Conservation (phyloP, 2,888 invertebrate species). For the Ceramica pisi region DNA sequence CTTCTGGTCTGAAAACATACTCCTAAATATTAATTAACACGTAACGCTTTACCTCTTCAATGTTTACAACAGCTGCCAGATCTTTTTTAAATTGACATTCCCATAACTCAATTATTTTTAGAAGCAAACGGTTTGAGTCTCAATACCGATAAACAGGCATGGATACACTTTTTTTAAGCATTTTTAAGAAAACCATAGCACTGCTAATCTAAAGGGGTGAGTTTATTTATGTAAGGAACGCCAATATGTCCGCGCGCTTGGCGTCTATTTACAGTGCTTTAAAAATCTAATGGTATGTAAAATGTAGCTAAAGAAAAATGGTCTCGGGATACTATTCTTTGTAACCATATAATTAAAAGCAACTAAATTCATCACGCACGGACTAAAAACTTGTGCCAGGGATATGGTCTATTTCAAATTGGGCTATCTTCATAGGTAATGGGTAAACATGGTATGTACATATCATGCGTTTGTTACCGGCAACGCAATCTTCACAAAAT, state of each 20-base stretch:
- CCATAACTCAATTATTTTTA: slow-evolving; percentile 10
- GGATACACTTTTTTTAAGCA: slow-evolving; percentile 38
- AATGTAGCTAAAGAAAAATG: slow-evolving; percentile 39
- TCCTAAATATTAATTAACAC: slow-evolving; percentile 5
- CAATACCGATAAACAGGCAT: slow-evolving; percentile 27
- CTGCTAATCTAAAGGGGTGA: slow-evolving; percentile 47
- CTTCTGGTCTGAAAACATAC: slow-evolving; percentile 95
- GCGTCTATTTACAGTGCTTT: slow-evolving; percentile 34
- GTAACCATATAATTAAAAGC: slow-evolving; percentile 35
- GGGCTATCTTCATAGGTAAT: slow-evolving; percentile 41
- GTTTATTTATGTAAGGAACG: slow-evolving; percentile 9
- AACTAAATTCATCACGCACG: slow-evolving; percentile 53
- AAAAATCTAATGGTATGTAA: slow-evolving; percentile 42
- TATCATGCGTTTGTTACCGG: slow-evolving; percentile 70
- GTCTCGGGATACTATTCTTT: slow-evolving; percentile 26
- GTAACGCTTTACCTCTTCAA: background rate
- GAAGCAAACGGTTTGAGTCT: slow-evolving; percentile 32
- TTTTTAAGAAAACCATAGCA: slow-evolving; percentile 49
- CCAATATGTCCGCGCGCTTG: slow-evolving; percentile 19
- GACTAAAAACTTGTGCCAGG: slow-evolving; percentile 64
- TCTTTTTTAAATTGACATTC: slow-evolving; percentile 18
- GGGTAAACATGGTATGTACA: slow-evolving; percentile 52
- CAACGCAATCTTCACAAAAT: slow-evolving; percentile 69
- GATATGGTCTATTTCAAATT: slow-evolving; percentile 62
- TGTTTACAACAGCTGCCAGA: slow-evolving; percentile 9